Conservation (phyloP, 2,113 vertebrate genomes). For the Noturus placidus region DNA sequence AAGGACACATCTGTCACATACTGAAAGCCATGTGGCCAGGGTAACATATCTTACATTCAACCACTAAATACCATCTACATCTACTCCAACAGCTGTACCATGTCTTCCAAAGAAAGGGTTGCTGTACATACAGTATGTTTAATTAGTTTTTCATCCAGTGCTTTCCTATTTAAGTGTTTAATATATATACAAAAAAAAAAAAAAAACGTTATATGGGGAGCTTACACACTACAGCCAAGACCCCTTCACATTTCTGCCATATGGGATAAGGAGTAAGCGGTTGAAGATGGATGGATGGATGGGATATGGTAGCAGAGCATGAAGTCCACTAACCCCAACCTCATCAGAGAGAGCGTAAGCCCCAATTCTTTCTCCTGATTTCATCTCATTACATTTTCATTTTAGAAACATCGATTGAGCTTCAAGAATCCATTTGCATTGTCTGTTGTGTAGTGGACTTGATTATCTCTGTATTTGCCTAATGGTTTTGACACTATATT, state of each 20-base stretch:
- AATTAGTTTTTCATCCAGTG: background rate
- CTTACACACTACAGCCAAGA: background rate
- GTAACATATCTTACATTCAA: slow-evolving; percentile 58
- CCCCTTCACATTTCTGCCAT: background rate
- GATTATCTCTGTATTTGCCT: background rate
- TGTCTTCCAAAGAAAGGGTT: background rate
- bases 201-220: background rate
- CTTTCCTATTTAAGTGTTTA: background rate
- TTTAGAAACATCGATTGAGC: background rate
- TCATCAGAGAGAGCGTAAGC: background rate
- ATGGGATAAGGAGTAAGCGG: too few relatives aligned
- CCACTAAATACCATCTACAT: slow-evolving; percentile 33
- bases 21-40: slow-evolving; percentile 65
- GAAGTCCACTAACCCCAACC: background rate
- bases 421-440: background rate
- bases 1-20: slow-evolving; percentile 2
- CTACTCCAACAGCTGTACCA: background rate
- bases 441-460: background rate
- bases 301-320: background rate
- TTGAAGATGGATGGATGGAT: background rate
- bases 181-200: background rate
- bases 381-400: background rate
- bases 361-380: background rate
- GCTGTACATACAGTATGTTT: background rate
- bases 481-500: background rate